A percentile compares a stretch with the other conserved stretches of the same genome.
These are phyloP conservation scores for Procapra przewalskii DNA, from an alignment of 2,113 vertebrate genomes.

Conservation along the genomic window DNA sequence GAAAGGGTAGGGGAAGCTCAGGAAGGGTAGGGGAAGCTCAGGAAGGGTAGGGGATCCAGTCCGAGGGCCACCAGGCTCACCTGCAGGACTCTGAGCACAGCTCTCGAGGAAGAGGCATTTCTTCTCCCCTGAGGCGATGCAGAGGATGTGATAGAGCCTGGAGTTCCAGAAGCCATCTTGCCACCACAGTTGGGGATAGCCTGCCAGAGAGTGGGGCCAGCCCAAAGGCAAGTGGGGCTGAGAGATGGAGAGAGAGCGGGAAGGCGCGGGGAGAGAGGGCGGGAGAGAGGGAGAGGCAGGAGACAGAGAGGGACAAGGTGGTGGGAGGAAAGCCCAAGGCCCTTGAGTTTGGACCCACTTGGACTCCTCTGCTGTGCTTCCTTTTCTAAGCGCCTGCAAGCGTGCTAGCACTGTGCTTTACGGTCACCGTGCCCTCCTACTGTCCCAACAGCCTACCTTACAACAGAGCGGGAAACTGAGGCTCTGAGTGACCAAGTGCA, in stretches of 20 bases:
- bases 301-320: neutral
- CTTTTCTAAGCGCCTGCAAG: neutral
- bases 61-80: neutral
- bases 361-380: neutral
- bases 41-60: neutral
- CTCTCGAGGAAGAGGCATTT: neutral
- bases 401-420: neutral
- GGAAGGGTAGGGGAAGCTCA: neutral
- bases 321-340: neutral
- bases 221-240: neutral
- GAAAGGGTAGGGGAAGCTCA: neutral
- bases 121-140: neutral
- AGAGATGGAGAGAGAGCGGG: neutral
- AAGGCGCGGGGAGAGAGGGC: neutral
- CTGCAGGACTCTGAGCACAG: neutral
- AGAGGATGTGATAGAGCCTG: fast-evolving
- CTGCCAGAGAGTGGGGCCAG: neutral
- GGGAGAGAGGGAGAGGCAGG: no score
- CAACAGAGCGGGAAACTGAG: neutral
- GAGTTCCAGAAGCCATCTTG: neutral
- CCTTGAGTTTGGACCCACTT: neutral
- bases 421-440: fast-evolving
- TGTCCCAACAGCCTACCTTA: neutral
- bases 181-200: neutral
- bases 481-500: neutral